Conservation (phyloP, 2,888 invertebrate genomes). For the Endotricha flammealis region DNA sequence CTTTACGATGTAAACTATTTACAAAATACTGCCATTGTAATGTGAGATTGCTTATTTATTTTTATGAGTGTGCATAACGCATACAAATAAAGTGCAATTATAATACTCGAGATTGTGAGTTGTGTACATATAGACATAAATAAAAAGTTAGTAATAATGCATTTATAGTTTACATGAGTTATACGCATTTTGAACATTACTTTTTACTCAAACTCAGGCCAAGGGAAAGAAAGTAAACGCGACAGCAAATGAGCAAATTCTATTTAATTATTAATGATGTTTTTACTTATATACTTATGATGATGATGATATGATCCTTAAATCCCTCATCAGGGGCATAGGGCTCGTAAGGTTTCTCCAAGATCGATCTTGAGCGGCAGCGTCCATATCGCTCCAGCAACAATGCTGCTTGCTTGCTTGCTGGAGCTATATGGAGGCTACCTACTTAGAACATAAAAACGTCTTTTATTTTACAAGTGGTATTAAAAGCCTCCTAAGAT, state of each 20-base stretch:
- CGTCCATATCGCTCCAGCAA: no score
- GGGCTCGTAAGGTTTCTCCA: no score
- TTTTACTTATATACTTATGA: no score
- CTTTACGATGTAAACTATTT: neutral
- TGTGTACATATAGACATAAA: constrained; percentile 62
- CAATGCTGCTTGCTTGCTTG: no score
- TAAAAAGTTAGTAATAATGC: constrained; percentile 57
- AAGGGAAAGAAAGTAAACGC: neutral
- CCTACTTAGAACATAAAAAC: no score
- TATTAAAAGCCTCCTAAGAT: no score
- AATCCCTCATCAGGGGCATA: no score
- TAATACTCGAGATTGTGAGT: constrained; percentile 75
- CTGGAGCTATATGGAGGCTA: no score
- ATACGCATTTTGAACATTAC: neutral
- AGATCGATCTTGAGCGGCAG: no score
- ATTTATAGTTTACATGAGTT: constrained; percentile 43
- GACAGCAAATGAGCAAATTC: constrained; percentile 24
- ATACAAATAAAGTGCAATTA: constrained; percentile 77
- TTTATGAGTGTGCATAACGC: constrained; percentile 51
- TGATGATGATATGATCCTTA: no score
- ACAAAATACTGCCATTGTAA: constrained; percentile 24
- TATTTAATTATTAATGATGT: no score
- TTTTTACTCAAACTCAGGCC: constrained; percentile 18
- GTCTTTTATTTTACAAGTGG: no score
- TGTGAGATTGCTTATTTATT: constrained; percentile 54